A percentile compares a stretch with the other conserved stretches of the same genome.
These are phyloP conservation scores for Drosophila pseudoananassae DNA, from an alignment of 1,140 invertebrate species.

Conservation along the genomic window DNA sequence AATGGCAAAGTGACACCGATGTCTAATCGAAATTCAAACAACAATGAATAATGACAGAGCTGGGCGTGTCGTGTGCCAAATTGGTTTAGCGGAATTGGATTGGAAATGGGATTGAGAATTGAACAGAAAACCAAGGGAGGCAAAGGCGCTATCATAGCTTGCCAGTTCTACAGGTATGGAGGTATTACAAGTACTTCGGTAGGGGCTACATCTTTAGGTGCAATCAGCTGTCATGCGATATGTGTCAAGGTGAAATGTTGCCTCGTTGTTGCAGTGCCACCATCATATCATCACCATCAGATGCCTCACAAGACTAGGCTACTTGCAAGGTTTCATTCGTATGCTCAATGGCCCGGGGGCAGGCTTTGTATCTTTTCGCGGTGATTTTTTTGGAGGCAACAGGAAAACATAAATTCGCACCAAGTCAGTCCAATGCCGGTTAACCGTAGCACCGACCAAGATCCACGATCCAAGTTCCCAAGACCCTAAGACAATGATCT, in stretches of 20 bases:
- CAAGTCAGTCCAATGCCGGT: constrained; percentile 73
- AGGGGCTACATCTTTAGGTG: constrained; percentile 17
- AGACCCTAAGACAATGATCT: constrained; percentile 48
- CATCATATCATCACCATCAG: constrained; percentile 18
- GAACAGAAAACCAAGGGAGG: constrained; percentile 1
- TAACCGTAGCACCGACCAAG: constrained; percentile 56
- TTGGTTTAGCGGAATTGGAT: constrained; percentile 54
- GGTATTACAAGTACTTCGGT: background rate
- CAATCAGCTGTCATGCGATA: constrained; percentile 64
- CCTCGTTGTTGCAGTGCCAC: constrained; percentile 26
- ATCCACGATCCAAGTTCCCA: constrained; percentile 42
- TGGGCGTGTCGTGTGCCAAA: constrained; percentile 59
- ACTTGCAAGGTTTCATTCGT: constrained; percentile 58
- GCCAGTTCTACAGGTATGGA: constrained; percentile 1
- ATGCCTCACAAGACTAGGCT: constrained; percentile 32
- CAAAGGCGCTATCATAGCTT: background rate
- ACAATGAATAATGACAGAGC: constrained; percentile 64
- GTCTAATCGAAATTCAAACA: constrained; percentile 53
- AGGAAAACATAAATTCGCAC: constrained; percentile 78
- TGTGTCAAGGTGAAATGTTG: constrained; percentile 76
- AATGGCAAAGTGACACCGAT: constrained; percentile 55
- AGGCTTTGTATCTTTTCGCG: constrained; percentile 21
- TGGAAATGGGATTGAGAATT: constrained; percentile 34
- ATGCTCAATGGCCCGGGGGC: constrained; percentile 32
- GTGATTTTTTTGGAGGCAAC: constrained; percentile 55